Evolutionary conservation across 1,140 invertebrate genomes (phyloP), one percentile per base, ranked within the genome.

Genomic region (Littorina saxatilis): DNA sequence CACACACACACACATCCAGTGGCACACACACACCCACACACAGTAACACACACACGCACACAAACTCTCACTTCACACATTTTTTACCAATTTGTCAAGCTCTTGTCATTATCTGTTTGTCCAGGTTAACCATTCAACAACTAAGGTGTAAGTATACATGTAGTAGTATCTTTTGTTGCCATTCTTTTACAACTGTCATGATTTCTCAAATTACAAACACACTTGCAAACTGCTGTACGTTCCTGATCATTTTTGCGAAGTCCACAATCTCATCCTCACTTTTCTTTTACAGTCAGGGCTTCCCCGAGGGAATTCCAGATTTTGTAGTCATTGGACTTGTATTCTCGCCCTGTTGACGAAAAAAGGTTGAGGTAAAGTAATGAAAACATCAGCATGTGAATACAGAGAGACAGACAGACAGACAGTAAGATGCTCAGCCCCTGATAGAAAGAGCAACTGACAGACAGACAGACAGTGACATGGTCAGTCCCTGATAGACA

Each of bases 251-350:
- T 50, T 13, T 15, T 52, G 37, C 35, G 20, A 7, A n/a, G 17
- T 43, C 17, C 15, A 35, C n/a, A 7, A 73, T 29, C 9, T 63
- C 61, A 50, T 29, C 27, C 9, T 50, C 17, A 50, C 52, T 80
- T 52, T 70, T 4, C 50, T 29, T 61, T 72, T 2, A 76, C 82
- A 7, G 74, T 79, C 72, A 90, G 79, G n/a, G 86, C 83, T 76
- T 90, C 88, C 35, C 90, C 90, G 72, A 87, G 83, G 47, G 86
- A 85, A 77, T 91, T 91, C 90, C 90, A 91, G 43, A 91, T 85
- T 81, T 89, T 90, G 85, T 90, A 91, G 37, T 90, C 88, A 2
- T 58, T 78, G 1, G 87, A 86, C 43, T 86, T 43, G 79, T 88
- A 91, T 58, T 91, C 89, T 50, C 86, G 84, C 37, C 83, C 89